Percentiles rank a stretch among this genome's conserved stretches.
These are phyloP conservation scores for Sylvietta virens DNA, from an alignment of 2,113 vertebrate species.

Conservation along the genomic window DNA sequence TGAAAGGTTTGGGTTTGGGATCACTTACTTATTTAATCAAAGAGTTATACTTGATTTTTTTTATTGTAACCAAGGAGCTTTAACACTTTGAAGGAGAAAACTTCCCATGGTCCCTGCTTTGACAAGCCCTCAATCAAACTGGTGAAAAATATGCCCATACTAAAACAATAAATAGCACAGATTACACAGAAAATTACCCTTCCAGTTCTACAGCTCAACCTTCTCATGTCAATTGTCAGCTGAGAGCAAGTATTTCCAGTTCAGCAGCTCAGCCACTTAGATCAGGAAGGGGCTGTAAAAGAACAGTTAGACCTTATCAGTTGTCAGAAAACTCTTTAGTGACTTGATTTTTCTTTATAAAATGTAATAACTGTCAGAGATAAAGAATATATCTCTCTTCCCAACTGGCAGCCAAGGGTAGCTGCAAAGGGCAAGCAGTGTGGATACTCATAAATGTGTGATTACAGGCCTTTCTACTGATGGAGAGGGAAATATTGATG, in stretches of 20 bases:
- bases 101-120: not conserved
- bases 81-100: not conserved
- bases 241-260: conserved; percentile 35
- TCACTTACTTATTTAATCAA: not conserved
- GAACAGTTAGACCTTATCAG: conserved; percentile 54
- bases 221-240: conserved; percentile 24
- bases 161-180: not conserved
- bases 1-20: not conserved
- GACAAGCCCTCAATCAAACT: conserved; percentile 12
- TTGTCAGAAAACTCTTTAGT: conserved; percentile 57
- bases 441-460: conserved; percentile 47
- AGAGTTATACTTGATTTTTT: not conserved
- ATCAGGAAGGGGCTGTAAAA: conserved; percentile 32
- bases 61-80: not conserved
- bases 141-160: not conserved
- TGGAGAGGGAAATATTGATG: conserved; percentile 43
- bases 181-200: not conserved
- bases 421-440: conserved; percentile 47
- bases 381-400: conserved; percentile 44
- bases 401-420: conserved; percentile 37
- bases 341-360: conserved; percentile 59
- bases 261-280: conserved; percentile 6
- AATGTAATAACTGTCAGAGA: conserved; percentile 57
- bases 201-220: not conserved
- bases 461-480: conserved; percentile 41